Conservation (phyloP, 1,140 invertebrate genomes). For the Helicorthomorpha holstii region DNA sequence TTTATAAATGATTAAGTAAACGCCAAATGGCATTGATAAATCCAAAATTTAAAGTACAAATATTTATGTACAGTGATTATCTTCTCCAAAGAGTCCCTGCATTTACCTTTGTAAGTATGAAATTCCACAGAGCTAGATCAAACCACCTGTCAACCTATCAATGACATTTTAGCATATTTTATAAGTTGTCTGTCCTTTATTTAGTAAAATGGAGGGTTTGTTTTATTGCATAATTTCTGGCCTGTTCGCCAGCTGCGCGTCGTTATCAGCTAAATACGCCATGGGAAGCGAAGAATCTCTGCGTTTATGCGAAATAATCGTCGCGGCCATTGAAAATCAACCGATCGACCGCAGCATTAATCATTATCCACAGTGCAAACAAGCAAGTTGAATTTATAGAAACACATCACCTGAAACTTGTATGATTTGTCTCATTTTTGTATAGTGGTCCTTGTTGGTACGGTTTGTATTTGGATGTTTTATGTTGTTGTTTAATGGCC, state of each 20-base stretch:
- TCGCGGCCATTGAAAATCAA: background rate
- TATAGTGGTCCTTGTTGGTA: slow-evolving; percentile 15
- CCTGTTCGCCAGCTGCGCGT: slow-evolving; percentile 17
- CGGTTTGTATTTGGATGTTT: slow-evolving; percentile 18
- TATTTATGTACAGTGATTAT: too few relatives aligned
- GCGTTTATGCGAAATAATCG: slow-evolving; percentile 15
- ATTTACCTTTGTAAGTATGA: too few relatives aligned
- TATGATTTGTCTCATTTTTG: slow-evolving; percentile 4
- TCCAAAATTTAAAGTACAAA: too few relatives aligned
- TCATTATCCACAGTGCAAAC: background rate
- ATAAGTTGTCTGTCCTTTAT: too few relatives aligned
- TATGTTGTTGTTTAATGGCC: slow-evolving; percentile 24
- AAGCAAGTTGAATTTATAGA: background rate
- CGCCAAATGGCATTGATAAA: too few relatives aligned
- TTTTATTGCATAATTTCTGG: slow-evolving; percentile 19
- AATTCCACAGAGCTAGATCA: too few relatives aligned
- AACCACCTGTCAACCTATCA: too few relatives aligned
- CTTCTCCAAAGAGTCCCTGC: too few relatives aligned
- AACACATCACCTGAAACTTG: background rate
- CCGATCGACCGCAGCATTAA: too few relatives aligned
- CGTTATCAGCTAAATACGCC: slow-evolving; percentile 20
- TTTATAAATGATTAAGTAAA: too few relatives aligned
- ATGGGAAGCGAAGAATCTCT: slow-evolving; percentile 20
- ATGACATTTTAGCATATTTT: too few relatives aligned
- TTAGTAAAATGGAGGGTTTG: slow-evolving; percentile 14